Evolutionary conservation across 1,140 invertebrate species (phyloP).

Genomic region (Drosophila bocki): DNA sequence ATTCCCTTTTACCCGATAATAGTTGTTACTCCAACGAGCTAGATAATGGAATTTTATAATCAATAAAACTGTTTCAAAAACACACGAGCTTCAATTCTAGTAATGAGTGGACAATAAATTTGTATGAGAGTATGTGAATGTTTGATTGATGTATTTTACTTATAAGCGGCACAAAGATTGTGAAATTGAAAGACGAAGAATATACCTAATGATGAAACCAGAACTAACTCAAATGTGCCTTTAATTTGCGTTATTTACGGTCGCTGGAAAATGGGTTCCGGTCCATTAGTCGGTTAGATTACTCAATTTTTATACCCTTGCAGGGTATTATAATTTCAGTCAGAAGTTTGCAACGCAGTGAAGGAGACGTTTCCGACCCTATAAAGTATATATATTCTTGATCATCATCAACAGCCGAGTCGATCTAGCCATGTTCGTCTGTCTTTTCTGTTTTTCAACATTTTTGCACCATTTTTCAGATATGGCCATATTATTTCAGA

Average conservation of each 20-base stretch:
- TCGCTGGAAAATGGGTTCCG: background rate
- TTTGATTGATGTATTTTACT: constrained; percentile 63
- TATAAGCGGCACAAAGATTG: constrained; percentile 57
- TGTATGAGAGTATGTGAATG: constrained; percentile 64
- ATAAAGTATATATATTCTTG: too few species aligned
- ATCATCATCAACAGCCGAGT: too few species aligned
- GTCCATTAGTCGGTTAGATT: background rate
- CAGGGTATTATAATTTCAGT: too few species aligned
- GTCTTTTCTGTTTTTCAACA: too few species aligned
- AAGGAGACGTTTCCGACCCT: too few species aligned
- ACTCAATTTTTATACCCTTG: background rate
- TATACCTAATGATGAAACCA: constrained; percentile 46
- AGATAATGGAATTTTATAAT: constrained; percentile 47
- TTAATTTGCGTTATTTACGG: background rate
- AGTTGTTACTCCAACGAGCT: constrained; percentile 33
- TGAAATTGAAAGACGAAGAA: constrained; percentile 73
- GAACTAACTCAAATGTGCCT: background rate
- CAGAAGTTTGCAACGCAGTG: too few species aligned
- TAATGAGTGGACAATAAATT: constrained; percentile 76
- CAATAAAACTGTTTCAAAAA: constrained; percentile 47
- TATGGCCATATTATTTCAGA: too few species aligned
- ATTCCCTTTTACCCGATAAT: constrained; percentile 44
- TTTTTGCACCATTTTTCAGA: too few species aligned
- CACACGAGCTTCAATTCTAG: constrained; percentile 72
- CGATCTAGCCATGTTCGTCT: too few species aligned